phyloP scores from a whole-genome alignment of 2,113 vertebrate species.

The Panurus biarmicus region DNA sequence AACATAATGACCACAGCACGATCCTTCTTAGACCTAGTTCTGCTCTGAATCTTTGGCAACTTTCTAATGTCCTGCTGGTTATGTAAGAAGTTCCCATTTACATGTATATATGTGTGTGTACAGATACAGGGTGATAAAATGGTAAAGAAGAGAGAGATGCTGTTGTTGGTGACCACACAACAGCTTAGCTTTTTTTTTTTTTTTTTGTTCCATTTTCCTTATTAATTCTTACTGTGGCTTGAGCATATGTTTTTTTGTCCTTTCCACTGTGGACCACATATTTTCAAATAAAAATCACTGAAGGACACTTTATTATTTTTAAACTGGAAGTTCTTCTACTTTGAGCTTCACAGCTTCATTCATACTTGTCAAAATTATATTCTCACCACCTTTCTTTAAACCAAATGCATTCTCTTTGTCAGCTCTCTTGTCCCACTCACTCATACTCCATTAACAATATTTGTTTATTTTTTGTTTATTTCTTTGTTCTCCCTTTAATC shows the following conservation, averaged over 20 bases:
- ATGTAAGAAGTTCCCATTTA: not conserved
- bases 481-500: not conserved
- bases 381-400: not conserved
- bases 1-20: not conserved
- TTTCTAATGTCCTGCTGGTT: not conserved
- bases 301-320: not conserved
- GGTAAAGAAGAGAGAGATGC: not conserved
- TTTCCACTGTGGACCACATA: not conserved
- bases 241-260: fast-evolving
- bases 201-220: not conserved
- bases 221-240: fast-evolving
- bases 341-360: not conserved
- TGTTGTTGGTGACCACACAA: too few species aligned
- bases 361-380: not conserved
- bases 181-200: fast-evolving
- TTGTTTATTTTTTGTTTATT: not conserved
- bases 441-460: not conserved
- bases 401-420: not conserved
- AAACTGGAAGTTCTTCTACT: not conserved
- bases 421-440: not conserved
- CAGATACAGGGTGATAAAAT: not conserved
- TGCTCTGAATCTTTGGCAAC: not conserved
- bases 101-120: not conserved
- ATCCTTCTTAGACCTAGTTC: not conserved
- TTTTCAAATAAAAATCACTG: not conserved